Percentiles rank a stretch among this genome's conserved stretches.
Evolutionary conservation across 2,888 invertebrate genomes (phyloP).

Genomic region (Calameuta filiformis): DNA sequence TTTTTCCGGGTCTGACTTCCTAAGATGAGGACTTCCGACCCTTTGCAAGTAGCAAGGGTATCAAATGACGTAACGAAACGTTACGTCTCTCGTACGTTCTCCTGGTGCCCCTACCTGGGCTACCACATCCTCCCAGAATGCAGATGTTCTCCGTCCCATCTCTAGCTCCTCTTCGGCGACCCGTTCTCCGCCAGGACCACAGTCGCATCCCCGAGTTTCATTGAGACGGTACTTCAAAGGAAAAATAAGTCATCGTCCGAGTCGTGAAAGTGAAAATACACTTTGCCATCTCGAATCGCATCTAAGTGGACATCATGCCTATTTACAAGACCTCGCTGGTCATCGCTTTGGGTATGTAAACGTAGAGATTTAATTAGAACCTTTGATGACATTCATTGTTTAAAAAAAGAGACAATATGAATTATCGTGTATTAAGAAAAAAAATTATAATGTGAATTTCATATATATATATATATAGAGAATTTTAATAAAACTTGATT

Average conservation of each 20-base stretch:
- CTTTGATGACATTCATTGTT: neutral
- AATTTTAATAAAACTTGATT: neutral
- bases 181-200: constrained; percentile 43
- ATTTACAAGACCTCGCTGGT: constrained; percentile 27
- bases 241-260: constrained; percentile 20
- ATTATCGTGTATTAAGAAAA: neutral
- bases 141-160: constrained; percentile 24
- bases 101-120: constrained; percentile 13
- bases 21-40: neutral
- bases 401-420: neutral
- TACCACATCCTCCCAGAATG: constrained; percentile 31
- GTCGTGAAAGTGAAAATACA: constrained; percentile 23
- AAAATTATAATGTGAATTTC: neutral
- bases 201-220: constrained; percentile 57
- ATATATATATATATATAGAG: neutral
- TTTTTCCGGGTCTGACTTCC: neutral
- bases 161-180: constrained; percentile 46
- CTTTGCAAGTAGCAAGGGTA: constrained; percentile 1
- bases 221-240: constrained; percentile 46
- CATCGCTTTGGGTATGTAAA: constrained; percentile 36
- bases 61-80: constrained; percentile 12
- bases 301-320: constrained; percentile 4
- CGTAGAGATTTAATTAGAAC: neutral
- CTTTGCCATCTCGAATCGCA: neutral
- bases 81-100: constrained; percentile 7